Conservation (phyloP, 2,797 vertebrate species). For the Apogon hyalosoma region DNA sequence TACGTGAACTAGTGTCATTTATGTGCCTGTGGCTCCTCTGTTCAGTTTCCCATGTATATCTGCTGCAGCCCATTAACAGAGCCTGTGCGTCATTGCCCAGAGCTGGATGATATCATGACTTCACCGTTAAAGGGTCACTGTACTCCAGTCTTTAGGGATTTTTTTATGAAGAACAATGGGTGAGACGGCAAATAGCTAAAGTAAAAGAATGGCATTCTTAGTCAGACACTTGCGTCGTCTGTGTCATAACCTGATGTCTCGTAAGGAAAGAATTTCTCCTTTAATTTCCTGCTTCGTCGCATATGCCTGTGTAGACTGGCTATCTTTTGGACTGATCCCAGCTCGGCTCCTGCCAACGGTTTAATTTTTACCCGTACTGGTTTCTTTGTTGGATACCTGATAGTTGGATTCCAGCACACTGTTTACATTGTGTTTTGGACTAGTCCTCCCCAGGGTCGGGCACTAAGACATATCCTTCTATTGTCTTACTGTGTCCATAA, state of each 20-base stretch:
- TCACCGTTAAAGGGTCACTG: constrained; percentile 1
- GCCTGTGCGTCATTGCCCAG: constrained; percentile 26
- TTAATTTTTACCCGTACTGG: neutral
- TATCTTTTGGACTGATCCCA: constrained; percentile 34
- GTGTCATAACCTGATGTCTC: neutral
- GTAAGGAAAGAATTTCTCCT: neutral
- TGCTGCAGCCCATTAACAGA: constrained; percentile 11
- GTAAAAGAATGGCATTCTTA: constrained; percentile 3
- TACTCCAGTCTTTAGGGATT: constrained; percentile 5
- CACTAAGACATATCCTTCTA: neutral
- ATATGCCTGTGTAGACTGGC: neutral
- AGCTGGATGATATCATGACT: constrained; percentile 23
- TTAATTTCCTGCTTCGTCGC: constrained; percentile 25
- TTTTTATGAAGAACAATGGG: constrained; percentile 14
- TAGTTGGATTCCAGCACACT: neutral
- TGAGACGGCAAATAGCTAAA: neutral
- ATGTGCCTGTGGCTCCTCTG: neutral
- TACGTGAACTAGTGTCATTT: neutral
- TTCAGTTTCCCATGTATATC: neutral
- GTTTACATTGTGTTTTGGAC: constrained; percentile 6
- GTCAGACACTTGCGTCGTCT: neutral
- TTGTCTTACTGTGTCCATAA: neutral
- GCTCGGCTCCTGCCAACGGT: constrained; percentile 1
- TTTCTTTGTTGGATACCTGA: neutral
- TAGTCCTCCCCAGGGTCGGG: neutral